These are phyloP conservation scores for Hermaeophaga mercurialis DNA, from an alignment of 2,888 invertebrate species.

Conservation along the genomic window DNA sequence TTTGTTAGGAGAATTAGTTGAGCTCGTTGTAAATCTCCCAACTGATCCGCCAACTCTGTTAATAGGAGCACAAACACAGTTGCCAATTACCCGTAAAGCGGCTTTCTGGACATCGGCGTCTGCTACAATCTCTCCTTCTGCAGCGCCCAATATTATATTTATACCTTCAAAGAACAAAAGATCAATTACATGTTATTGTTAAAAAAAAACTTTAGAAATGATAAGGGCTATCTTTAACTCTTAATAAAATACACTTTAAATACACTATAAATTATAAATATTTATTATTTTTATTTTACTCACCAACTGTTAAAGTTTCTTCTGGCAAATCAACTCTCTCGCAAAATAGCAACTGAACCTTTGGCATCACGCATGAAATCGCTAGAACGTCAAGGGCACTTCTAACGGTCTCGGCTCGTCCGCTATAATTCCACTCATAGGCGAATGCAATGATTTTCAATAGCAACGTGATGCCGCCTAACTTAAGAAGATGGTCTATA, in stretches of 20 bases:
- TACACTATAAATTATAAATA: too few species aligned
- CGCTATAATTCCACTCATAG: constrained; percentile 91
- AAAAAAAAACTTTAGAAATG: too few species aligned
- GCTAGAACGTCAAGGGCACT: constrained; percentile 86
- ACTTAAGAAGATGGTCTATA: constrained; percentile 81
- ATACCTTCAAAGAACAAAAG: constrained; percentile 57
- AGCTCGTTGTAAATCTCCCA: constrained; percentile 58
- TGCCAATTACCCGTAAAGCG: constrained; percentile 87
- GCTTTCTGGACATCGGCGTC: constrained; percentile 93
- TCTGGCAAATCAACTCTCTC: constrained; percentile 80
- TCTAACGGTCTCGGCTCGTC: constrained; percentile 81
- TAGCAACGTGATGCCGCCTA: constrained; percentile 82
- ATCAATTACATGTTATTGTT: background rate
- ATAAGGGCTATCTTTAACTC: too few species aligned
- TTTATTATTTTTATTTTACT: constrained; percentile 12
- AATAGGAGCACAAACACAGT: constrained; percentile 92
- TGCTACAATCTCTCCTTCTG: constrained; percentile 88
- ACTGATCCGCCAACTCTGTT: constrained; percentile 65
- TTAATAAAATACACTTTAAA: too few species aligned
- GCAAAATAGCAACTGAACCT: constrained; percentile 74
- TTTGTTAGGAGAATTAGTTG: constrained; percentile 63
- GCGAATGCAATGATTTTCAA: constrained; percentile 87
- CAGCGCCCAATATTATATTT: constrained; percentile 82
- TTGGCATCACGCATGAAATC: constrained; percentile 88
- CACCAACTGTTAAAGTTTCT: constrained; percentile 73